A percentile compares a stretch with the other conserved stretches of the same genome.
Evolutionary conservation across 1,140 invertebrate genomes (phyloP).

Genomic region (Stegodyphus dumicola): DNA sequence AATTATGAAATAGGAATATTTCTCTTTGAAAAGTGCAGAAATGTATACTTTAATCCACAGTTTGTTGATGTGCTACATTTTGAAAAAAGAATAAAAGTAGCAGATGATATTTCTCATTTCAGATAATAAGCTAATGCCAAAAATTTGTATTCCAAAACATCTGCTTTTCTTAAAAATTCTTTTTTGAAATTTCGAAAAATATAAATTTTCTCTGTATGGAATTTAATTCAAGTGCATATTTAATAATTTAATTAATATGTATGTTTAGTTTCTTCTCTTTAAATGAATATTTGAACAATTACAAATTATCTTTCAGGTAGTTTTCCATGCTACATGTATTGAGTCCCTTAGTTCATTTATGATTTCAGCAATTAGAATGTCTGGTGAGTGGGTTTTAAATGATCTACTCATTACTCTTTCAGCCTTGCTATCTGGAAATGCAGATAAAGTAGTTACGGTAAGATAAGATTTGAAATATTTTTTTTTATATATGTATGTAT

Average conservation of each 20-base stretch:
- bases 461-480: not conserved
- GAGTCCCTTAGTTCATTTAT: slow-evolving; percentile 5
- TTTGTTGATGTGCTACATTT: not conserved
- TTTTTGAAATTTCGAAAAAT: too few species aligned
- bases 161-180: too few species aligned
- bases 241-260: not conserved
- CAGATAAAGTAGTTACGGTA: not conserved
- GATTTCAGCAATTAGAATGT: not conserved
- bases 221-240: not conserved
- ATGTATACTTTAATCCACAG: not conserved
- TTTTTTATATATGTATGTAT: not conserved
- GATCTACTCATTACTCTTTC: slow-evolving; percentile 21
- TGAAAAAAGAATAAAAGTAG: too few species aligned
- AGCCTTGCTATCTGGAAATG: not conserved
- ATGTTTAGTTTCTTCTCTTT: not conserved
- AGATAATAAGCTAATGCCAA: too few species aligned
- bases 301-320: not conserved
- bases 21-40: too few species aligned
- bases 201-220: not conserved
- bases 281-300: not conserved
- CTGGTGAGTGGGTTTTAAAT: slow-evolving; percentile 24
- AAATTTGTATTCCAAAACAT: too few species aligned
- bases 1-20: too few species aligned
- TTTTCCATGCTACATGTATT: not conserved
- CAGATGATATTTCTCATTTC: too few species aligned